These are phyloP conservation scores for Brienomyrus brachyistius DNA, from an alignment of 2,113 vertebrate genomes.

Conservation along the genomic window DNA sequence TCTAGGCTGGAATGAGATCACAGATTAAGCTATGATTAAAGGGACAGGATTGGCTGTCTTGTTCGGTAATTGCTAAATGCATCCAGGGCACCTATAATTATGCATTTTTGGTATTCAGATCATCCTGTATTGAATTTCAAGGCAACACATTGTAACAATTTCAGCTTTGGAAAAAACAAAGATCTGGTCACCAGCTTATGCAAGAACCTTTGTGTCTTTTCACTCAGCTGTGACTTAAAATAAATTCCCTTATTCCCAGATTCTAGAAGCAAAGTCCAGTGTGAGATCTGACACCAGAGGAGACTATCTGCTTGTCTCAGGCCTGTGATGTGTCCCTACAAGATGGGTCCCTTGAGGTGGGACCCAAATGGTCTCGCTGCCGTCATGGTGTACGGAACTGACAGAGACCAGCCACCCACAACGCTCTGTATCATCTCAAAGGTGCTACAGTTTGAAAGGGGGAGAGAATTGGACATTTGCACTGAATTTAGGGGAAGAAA, in stretches of 20 bases:
- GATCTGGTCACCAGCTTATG: neutral
- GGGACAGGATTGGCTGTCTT: neutral
- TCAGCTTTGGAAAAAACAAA: neutral
- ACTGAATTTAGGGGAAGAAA: neutral
- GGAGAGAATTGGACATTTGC: neutral
- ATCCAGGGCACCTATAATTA: neutral
- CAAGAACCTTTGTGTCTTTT: neutral
- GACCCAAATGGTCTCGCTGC: neutral
- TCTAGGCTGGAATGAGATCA: neutral
- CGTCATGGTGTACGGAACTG: neutral
- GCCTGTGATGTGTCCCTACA: neutral
- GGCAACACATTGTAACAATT: conserved; percentile 1
- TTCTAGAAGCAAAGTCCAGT: neutral
- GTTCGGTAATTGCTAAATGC: neutral
- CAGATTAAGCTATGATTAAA: neutral
- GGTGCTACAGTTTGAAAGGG: neutral
- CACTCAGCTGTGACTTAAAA: neutral
- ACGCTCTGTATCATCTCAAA: neutral
- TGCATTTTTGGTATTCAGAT: neutral
- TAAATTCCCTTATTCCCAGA: neutral
- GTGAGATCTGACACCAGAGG: neutral
- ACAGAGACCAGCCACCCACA: neutral
- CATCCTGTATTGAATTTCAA: neutral
- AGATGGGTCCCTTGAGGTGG: neutral
- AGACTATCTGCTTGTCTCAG: neutral